Evolutionary conservation across 2,797 vertebrate genomes (phyloP).

Genomic region (Chaenodraco wilsoni): DNA sequence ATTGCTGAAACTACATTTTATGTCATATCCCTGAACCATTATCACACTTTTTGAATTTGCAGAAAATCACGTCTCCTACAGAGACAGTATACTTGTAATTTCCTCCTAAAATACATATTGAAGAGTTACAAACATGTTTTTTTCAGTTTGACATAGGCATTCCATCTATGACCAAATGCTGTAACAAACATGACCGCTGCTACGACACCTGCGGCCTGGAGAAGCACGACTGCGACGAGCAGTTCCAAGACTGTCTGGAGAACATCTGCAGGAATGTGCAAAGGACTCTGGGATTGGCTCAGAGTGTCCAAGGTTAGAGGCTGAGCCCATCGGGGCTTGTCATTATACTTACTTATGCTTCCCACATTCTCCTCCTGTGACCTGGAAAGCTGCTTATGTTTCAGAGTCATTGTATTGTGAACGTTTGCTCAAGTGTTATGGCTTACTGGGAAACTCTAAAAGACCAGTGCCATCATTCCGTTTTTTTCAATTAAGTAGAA

Average conservation of each 20-base stretch:
- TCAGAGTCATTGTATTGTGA: background rate
- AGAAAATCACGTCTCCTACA: background rate
- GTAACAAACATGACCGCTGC: slow-evolving; percentile 95
- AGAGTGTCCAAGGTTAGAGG: slow-evolving; percentile 90
- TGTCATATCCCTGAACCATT: background rate
- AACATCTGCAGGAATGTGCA: slow-evolving; percentile 93
- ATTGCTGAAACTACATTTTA: slow-evolving; percentile 2
- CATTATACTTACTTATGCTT: too few relatives aligned
- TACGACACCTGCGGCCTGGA: slow-evolving; percentile 92
- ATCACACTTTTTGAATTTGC: background rate
- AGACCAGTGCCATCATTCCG: background rate
- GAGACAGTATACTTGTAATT: background rate
- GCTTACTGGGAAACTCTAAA: background rate
- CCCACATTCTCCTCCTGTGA: too few relatives aligned
- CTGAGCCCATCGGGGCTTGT: background rate
- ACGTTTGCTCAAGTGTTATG: background rate
- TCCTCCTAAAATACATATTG: background rate
- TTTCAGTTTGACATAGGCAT: slow-evolving; percentile 94
- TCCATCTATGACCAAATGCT: slow-evolving; percentile 97
- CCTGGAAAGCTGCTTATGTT: background rate
- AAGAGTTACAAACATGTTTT: background rate
- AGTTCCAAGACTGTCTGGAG: slow-evolving; percentile 93
- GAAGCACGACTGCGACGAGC: slow-evolving; percentile 93
- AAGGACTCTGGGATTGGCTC: slow-evolving; percentile 89
- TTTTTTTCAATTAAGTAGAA: background rate